These are phyloP conservation scores for Myopa tessellatipennis DNA, from an alignment of 2,888 invertebrate species.

Conservation along the genomic window DNA sequence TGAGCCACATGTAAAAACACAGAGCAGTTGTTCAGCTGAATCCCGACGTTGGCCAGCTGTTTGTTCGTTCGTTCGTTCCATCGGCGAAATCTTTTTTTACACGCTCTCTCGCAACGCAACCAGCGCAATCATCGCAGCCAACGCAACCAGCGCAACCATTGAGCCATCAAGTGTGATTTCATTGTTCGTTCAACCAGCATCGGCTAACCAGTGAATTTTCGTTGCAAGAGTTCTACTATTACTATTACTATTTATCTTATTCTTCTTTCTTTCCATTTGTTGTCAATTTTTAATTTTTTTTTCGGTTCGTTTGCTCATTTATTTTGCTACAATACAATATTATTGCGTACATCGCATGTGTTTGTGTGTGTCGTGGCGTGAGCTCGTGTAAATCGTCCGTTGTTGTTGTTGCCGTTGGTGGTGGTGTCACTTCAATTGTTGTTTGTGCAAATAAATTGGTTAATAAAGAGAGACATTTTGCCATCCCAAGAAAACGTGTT, in stretches of 20 bases:
- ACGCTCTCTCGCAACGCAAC: not conserved
- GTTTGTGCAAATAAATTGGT: not conserved
- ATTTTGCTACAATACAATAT: no score
- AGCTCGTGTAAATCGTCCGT: not conserved
- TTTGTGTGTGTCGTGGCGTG: no score
- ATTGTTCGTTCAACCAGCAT: not conserved
- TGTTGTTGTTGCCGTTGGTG: constrained; percentile 8
- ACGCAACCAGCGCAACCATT: not conserved
- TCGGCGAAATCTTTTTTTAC: not conserved
- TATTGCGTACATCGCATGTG: no score
- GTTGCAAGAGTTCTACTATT: not conserved
- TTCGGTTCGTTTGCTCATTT: no score
- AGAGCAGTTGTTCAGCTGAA: constrained; percentile 17
- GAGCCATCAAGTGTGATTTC: not conserved
- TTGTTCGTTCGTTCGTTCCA: not conserved
- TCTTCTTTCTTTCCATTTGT: not conserved
- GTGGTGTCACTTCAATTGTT: not conserved
- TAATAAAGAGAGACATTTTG: not conserved
- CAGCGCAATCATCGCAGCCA: not conserved
- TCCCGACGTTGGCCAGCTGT: constrained; percentile 14
- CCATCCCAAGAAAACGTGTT: not conserved
- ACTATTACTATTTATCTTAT: not conserved
- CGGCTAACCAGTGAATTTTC: not conserved
- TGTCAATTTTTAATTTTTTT: not conserved
- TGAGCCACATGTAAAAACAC: not conserved